Conservation (phyloP, 2,113 vertebrate genomes). For the Megaleporinus macrocephalus region DNA sequence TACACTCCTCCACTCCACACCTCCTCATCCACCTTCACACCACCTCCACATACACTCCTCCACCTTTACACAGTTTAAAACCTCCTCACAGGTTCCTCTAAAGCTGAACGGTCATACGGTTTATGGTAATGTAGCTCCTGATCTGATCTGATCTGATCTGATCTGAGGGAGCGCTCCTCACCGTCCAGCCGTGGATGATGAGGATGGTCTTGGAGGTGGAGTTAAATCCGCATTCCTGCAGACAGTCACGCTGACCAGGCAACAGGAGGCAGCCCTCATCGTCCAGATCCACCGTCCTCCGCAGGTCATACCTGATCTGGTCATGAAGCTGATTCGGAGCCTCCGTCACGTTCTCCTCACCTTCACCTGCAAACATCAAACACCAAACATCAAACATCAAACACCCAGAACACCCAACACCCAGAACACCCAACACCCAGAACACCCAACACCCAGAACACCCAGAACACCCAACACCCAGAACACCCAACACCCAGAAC, state of each 20-base stretch:
- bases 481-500: neutral
- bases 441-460: neutral
- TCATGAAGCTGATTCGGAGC: neutral
- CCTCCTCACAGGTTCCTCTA: too few relatives aligned
- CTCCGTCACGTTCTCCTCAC: conserved; percentile 19
- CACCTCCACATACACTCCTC: too few relatives aligned
- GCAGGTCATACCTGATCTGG: conserved; percentile 81
- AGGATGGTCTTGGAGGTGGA: conserved; percentile 88
- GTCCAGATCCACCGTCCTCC: conserved; percentile 72
- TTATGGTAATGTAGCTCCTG: too few relatives aligned
- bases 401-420: neutral
- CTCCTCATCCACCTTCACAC: too few relatives aligned
- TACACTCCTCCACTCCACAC: too few relatives aligned
- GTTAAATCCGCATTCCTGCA: conserved; percentile 88
- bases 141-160: too few relatives aligned
- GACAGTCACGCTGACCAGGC: conserved; percentile 61
- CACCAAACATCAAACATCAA: neutral
- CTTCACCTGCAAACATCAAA: conserved; percentile 15
- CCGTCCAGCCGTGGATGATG: conserved; percentile 96
- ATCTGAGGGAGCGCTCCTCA: conserved; percentile 72
- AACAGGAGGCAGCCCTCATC: conserved; percentile 83
- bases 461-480: too few relatives aligned
- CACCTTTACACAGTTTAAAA: too few relatives aligned
- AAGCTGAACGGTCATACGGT: too few relatives aligned
- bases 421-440: neutral